These are phyloP conservation scores for Muscicapa striata DNA, from an alignment of 2,797 vertebrate species.

Conservation along the genomic window DNA sequence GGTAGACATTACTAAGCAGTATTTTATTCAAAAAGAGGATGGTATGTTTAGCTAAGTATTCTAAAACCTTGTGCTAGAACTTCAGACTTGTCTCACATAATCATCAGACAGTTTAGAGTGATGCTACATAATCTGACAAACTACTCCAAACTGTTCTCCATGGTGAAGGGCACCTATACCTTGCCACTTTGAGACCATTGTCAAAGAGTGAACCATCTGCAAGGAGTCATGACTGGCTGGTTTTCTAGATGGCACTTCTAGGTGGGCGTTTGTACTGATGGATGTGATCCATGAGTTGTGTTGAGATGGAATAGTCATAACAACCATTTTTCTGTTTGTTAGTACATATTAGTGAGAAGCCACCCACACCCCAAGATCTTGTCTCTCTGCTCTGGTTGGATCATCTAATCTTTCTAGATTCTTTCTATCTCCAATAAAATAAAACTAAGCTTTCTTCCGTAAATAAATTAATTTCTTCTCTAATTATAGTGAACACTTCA, in stretches of 20 bases:
- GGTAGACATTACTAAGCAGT: background rate
- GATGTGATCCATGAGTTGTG: background rate
- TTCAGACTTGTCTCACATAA: background rate
- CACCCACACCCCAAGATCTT: background rate
- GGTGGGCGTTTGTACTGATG: background rate
- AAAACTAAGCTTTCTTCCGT: background rate
- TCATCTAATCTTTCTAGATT: background rate
- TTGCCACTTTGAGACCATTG: background rate
- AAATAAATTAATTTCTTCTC: background rate
- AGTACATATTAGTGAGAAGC: background rate
- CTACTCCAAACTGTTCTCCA: background rate
- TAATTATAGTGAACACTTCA: background rate
- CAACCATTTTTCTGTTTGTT: background rate
- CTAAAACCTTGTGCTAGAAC: background rate
- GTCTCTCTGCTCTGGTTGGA: background rate
- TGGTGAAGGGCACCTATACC: background rate
- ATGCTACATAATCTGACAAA: background rate
- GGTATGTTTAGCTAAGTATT: background rate
- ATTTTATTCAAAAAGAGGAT: background rate
- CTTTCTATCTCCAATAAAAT: background rate
- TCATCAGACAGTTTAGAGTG: background rate
- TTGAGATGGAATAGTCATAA: background rate
- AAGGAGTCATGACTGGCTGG: background rate
- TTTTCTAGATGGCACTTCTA: background rate
- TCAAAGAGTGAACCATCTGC: background rate